These are phyloP conservation scores for Sebastes ruberrimus DNA, from an alignment of 2,797 vertebrate genomes.

Conservation along the genomic window DNA sequence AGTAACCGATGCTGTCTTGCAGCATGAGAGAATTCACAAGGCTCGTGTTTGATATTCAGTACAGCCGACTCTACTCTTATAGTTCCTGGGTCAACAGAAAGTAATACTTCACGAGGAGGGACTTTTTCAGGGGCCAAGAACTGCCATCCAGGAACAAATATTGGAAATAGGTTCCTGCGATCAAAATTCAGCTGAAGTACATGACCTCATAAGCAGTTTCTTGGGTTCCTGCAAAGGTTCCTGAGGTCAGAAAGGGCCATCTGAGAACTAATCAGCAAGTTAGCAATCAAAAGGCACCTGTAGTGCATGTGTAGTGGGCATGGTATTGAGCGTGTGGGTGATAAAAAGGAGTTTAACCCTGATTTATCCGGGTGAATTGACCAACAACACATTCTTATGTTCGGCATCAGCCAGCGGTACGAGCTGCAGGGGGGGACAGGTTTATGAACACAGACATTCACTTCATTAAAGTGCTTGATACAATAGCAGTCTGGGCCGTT, in stretches of 20 bases:
- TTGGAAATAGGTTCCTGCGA: not conserved
- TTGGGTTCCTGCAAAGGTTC: not conserved
- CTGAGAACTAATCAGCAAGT: constrained; percentile 29
- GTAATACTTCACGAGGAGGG: not conserved
- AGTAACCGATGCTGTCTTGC: not conserved
- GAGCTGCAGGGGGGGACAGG: constrained; percentile 1
- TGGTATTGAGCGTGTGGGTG: not conserved
- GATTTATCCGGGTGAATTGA: constrained; percentile 35
- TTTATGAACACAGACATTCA: constrained; percentile 33
- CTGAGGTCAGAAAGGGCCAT: constrained; percentile 2
- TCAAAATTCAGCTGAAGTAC: constrained; percentile 2
- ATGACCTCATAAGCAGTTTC: not conserved
- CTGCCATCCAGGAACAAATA: not conserved
- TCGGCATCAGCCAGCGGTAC: constrained; percentile 3
- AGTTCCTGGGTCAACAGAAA: not conserved
- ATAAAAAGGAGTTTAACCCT: constrained; percentile 25
- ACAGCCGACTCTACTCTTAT: not conserved
- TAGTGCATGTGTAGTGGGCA: not conserved
- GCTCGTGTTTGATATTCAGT: constrained; percentile 6
- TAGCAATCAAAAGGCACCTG: constrained; percentile 19
- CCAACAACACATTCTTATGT: constrained; percentile 25
- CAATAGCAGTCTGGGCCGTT: not conserved
- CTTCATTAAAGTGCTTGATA: constrained; percentile 35
- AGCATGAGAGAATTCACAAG: not conserved
- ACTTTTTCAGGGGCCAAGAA: not conserved